Evolutionary conservation across 2,113 vertebrate genomes (phyloP).

Genomic region (Solenodon paradoxus): DNA sequence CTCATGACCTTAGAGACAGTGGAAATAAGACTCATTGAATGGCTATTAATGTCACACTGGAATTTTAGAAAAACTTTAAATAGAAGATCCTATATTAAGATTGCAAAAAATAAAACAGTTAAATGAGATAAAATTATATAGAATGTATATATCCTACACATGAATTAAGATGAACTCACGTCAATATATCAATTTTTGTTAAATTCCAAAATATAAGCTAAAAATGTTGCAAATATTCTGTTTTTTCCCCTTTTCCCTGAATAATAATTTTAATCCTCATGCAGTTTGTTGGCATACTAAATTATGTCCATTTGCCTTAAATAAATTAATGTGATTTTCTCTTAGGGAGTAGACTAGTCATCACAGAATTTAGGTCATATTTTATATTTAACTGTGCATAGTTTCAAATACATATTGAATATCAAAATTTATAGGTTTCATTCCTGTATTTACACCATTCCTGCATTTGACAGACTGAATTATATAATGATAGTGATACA

Average conservation of each 20-base stretch:
- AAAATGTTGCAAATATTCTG: neutral
- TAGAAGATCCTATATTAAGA: neutral
- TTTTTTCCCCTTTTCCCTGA: neutral
- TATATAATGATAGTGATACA: neutral
- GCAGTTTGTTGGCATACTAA: neutral
- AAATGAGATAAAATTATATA: neutral
- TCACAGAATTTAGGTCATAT: neutral
- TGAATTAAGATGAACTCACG: neutral
- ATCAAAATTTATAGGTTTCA: neutral
- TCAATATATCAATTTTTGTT: neutral
- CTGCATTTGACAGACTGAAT: neutral
- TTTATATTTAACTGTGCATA: neutral
- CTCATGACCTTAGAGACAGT: neutral
- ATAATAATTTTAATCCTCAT: neutral
- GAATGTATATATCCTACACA: neutral
- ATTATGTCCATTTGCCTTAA: neutral
- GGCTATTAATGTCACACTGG: neutral
- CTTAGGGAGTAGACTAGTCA: neutral
- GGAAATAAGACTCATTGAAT: neutral
- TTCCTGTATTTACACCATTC: neutral
- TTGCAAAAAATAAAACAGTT: neutral
- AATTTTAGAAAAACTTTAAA: neutral
- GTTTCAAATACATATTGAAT: slow-evolving; percentile 21
- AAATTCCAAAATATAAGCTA: neutral
- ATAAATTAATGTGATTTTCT: neutral